Base-by-base conservation (phyloP, 1,140 invertebrate species). In the Eumeta japonica region DNA sequence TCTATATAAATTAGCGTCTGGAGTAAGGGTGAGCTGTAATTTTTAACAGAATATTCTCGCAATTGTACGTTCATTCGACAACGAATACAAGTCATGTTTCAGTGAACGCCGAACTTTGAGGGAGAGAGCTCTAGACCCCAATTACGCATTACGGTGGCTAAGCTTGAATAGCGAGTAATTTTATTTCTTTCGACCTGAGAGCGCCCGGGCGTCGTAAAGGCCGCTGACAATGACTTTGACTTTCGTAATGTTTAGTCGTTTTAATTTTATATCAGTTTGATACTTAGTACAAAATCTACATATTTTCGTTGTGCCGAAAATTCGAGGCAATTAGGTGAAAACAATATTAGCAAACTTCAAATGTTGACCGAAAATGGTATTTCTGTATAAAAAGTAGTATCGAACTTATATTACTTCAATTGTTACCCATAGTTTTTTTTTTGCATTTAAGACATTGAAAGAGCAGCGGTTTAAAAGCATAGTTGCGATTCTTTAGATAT, bases 101-200 rank as follows among this genome's bases (percentile, higher is more conserved):
- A n/a, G n/a, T n/a, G n/a, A n/a, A n/a, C n/a, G n/a, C n/a, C n/a
- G n/a, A n/a, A n/a, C n/a, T n/a, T n/a, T n/a, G n/a, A n/a, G n/a
- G n/a, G n/a, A n/a, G n/a, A n/a, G n/a, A n/a, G n/a, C n/a, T n/a
- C n/a, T n/a, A 24, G n/a, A 24, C 20, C 20, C 20, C 20, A 48
- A 43, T 45, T 35, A 43, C 46, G 43, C 45, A 41, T 46, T 50
- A 50, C 38, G 36, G 30, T 46, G 43, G 33, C 34, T 38, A 45
- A 33, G 42, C 31, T 32, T 44, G 48, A 46, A 50, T 49, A 43
- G 47, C 30, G 32, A 36, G 44, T 50, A 50, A 50, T 50, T 50
- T 50, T 46, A 41, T 50, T 46, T 46, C 48, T 50, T 50, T 50
- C 48, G 44, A 36, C 13, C 34, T 17, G 32, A 20, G 32, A 39